phyloP scores from a whole-genome alignment of 2,888 invertebrate species.

The Nomada goodeniana region DNA sequence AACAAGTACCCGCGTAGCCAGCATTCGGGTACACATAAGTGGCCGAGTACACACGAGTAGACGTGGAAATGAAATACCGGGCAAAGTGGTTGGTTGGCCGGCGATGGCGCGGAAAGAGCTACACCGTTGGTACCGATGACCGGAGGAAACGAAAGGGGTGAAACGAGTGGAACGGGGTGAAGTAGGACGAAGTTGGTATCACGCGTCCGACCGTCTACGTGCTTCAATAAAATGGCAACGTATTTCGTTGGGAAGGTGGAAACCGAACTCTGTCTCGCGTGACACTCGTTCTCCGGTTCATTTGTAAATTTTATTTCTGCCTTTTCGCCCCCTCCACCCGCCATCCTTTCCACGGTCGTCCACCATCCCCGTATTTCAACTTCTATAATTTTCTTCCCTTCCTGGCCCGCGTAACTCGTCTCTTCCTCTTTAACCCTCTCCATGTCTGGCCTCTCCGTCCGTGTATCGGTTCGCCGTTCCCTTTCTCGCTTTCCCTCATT shows the following conservation, averaged over 20 bases:
- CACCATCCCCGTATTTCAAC: neutral
- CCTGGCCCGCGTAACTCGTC: neutral
- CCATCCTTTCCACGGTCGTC: neutral
- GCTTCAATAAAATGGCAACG: constrained; percentile 73
- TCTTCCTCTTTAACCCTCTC: neutral
- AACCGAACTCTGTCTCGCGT: constrained; percentile 17
- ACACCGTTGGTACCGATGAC: neutral
- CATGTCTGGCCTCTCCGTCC: neutral
- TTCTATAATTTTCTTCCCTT: constrained; percentile 14
- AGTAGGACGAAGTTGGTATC: constrained; percentile 68
- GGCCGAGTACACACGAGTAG: constrained; percentile 51
- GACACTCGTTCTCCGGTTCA: neutral
- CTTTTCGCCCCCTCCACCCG: neutral
- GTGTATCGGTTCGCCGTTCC: constrained; percentile 1
- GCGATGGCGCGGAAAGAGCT: constrained; percentile 27
- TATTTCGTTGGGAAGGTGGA: constrained; percentile 62
- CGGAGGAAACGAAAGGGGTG: constrained; percentile 23
- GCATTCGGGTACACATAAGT: constrained; percentile 57
- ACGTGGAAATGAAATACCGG: constrained; percentile 58
- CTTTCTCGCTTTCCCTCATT: constrained; percentile 17
- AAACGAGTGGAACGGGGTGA: constrained; percentile 58
- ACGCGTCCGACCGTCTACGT: constrained; percentile 63
- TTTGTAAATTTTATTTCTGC: constrained; percentile 1
- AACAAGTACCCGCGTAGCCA: constrained; percentile 51
- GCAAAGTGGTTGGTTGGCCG: constrained; percentile 47